Evolutionary conservation across 2,797 vertebrate genomes (phyloP), one percentile per base, ranked within the genome.

Genomic region (Chelonia mydas): DNA sequence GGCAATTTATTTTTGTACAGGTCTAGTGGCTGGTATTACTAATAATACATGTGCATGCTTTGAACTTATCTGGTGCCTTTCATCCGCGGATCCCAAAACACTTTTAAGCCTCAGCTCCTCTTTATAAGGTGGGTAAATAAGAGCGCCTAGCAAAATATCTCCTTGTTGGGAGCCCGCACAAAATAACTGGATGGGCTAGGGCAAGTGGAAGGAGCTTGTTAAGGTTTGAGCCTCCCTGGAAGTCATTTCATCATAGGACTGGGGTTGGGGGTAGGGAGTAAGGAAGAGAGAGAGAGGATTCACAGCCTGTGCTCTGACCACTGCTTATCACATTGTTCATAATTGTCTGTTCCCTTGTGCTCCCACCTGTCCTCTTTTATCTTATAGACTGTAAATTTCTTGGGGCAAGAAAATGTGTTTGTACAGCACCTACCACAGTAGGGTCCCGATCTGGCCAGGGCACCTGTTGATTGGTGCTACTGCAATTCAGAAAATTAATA

Each of bases 1-100:
- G 86, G 84, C 61, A 91, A 77, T 91, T 95, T 93, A 83, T 95
- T 96, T 96, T 90, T 79, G 83, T 79, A 80, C 61, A 79, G 61
- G 31, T 88, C 45, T 47, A 3, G 3, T 11, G 28, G 65, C 86
- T 92, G 81, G 11, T 59, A 81, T 50, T 77, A 8, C 78, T 95
- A 87, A 84, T 95, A 80, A 82, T 94, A 94, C 16, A 12, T 21
- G 68, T 76, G 80, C 7, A 85, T 41, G 7, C 50, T 94, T 94
- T 92, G 79, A 80, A 54, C 81, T 93, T 94, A 55, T 5, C 41
- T 85, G 55, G 51, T 81, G 50, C 54, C 77, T 95, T 96, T 96
- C 86, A 82, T 84, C 33, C 37, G 19, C n/a, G 77, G 8, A 28
- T 90, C 47, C 7, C 31, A 37, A 55, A 84, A 28, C 80, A 31